phyloP scores from a whole-genome alignment of 2,797 vertebrate species.

The Chaunax sp. region DNA sequence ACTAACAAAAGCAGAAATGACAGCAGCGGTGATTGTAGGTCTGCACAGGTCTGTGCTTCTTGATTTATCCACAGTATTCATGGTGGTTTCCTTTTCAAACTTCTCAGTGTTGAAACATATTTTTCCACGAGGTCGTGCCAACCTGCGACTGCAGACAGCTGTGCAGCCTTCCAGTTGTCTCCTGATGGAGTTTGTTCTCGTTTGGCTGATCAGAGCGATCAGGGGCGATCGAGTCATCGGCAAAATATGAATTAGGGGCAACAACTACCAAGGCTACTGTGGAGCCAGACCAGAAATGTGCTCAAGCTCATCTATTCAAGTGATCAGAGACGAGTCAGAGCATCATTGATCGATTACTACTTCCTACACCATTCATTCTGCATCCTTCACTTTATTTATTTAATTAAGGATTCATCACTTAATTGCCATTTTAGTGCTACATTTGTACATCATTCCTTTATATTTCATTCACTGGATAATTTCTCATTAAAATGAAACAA shows the following conservation, averaged over 20 bases:
- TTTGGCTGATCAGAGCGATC: slow-evolving; percentile 53
- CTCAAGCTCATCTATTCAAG: slow-evolving; percentile 21
- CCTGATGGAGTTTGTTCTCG: slow-evolving; percentile 11
- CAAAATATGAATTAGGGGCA: neutral
- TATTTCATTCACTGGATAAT: slow-evolving; percentile 46
- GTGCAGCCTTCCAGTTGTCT: slow-evolving; percentile 7
- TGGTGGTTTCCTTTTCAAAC: slow-evolving; percentile 23
- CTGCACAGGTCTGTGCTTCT: slow-evolving; percentile 12
- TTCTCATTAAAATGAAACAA: too few species aligned
- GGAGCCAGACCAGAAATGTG: slow-evolving; percentile 23
- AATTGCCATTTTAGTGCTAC: slow-evolving; percentile 56
- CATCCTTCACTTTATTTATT: slow-evolving; percentile 25
- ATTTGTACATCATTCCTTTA: slow-evolving; percentile 24
- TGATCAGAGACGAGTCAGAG: slow-evolving; percentile 19
- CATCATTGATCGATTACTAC: slow-evolving; percentile 33
- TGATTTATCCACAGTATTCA: slow-evolving; percentile 41
- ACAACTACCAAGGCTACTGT: slow-evolving; percentile 32
- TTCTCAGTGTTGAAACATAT: neutral
- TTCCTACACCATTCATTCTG: slow-evolving; percentile 19
- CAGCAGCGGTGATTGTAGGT: slow-evolving; percentile 4
- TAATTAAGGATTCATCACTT: slow-evolving; percentile 21
- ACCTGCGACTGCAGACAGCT: slow-evolving; percentile 20
- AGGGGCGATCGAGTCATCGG: slow-evolving; percentile 19
- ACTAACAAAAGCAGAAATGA: slow-evolving; percentile 12
- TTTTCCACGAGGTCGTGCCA: slow-evolving; percentile 48